Evolutionary conservation across 2,888 invertebrate genomes (phyloP), one percentile per base, ranked within the genome.

Genomic region (Ophraella communa): DNA sequence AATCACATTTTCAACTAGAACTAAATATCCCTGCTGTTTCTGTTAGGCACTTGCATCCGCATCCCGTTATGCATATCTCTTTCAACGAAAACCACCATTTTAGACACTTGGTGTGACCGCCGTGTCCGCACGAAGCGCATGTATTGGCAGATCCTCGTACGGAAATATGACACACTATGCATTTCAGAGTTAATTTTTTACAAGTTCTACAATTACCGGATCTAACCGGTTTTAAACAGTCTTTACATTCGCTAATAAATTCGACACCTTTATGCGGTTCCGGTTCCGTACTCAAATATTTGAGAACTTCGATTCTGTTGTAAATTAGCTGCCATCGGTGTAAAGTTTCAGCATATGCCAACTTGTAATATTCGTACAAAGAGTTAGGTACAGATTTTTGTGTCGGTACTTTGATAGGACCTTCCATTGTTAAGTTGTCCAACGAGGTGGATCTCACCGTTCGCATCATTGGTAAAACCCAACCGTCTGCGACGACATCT

Each of bases 61-160:
- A 98, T 24, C 96, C 96, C 1, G 93, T 90, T 0, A 97, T 93
- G 76, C 98, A 98, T 5, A 89, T 85, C 60, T 87, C 88, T 79
- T 93, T 90, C 58, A 86, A 85, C 33, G 86, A 82, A 80, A 93
- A 92, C 97, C 97, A 97, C 58, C 89, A 86, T 74, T 89, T 85
- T 84, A 97, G 87, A 81, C 96, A 96, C 53, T 85, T 82, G 2
- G 92, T 89, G 81, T 98, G 97, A 0, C 96, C 97, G 1, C 96
- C 96, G 82, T 98, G 98, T 0, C 95, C 95, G 83, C 98, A 98
- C 67, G 90, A 86, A 58, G 93, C 85, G 82, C 97, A 98, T 73
- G 93, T 93, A 79, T 91, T 92, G 56, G 94, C 91, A 1, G 88
- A 87, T 2, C 92, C 96, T 83, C 91, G 88, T 27, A 96, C 95